These are phyloP conservation scores for Drosophila pegasa DNA, from an alignment of 2,888 invertebrate genomes.

Conservation along the genomic window DNA sequence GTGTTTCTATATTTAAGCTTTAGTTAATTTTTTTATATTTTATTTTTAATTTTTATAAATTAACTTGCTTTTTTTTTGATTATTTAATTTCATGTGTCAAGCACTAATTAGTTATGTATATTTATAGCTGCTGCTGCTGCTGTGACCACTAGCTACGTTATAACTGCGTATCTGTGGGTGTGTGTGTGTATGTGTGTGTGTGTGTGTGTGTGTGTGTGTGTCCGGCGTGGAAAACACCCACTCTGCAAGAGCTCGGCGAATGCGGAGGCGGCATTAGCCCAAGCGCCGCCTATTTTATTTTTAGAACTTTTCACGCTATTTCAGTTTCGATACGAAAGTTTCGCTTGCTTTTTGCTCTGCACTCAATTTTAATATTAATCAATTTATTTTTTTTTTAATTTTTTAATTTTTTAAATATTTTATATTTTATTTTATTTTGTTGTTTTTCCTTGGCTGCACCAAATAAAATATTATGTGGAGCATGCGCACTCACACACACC, in stretches of 20 bases:
- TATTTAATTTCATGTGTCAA: neutral
- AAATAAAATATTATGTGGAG: slow-evolving; percentile 34
- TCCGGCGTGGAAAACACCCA: slow-evolving; percentile 45
- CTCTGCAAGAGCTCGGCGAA: slow-evolving; percentile 12
- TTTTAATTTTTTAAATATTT: neutral
- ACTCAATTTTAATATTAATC: neutral
- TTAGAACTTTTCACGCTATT: neutral
- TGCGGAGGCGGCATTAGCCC: slow-evolving; percentile 8
- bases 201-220: neutral
- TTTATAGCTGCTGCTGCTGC: slow-evolving; percentile 15
- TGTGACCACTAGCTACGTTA: slow-evolving; percentile 23
- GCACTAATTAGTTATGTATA: slow-evolving; percentile 3
- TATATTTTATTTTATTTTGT: too few species aligned
- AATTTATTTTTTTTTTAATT: neutral
- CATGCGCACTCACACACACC: slow-evolving; percentile 50
- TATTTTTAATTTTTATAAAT: neutral
- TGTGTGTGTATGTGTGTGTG: neutral
- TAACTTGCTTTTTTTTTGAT: neutral
- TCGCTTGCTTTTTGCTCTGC: neutral
- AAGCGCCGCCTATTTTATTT: slow-evolving; percentile 2
- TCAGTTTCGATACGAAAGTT: neutral
- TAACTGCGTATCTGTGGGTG: slow-evolving; percentile 11
- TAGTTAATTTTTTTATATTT: neutral
- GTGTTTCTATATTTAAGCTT: neutral
- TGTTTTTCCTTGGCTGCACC: slow-evolving; percentile 12